Evolutionary conservation across 2,888 invertebrate species (phyloP), one percentile per base, ranked within the genome.

Genomic region (Tipula vernalis): DNA sequence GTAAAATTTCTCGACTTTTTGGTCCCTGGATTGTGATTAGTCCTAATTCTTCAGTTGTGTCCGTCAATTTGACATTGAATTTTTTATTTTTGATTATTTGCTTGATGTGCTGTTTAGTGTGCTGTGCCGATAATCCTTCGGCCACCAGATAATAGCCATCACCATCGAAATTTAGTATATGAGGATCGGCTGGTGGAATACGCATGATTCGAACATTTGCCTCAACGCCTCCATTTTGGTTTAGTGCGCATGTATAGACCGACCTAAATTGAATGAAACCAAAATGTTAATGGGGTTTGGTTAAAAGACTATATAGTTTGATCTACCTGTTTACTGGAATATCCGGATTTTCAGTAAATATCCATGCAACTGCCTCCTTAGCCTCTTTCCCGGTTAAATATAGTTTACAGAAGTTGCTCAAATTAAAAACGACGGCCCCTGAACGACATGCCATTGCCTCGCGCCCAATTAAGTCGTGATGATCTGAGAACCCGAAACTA

Each of bases 351-450:
- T 96, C 95, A 0, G 96, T 95, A 91, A 98, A 98, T 8, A 98
- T 93, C 93, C 97, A 95, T 89, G 97, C 95, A 0, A 96, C 96
- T 0, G 97, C 96, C 88, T 95, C 92, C 89, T 95, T 94, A 0
- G 96, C 95, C 89, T 98, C 96, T 0, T 96, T 96, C 0, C 98
- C 98, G 41, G 95, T 95, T 88, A 98, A 91, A 91, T 96, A 97
- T 92, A 96, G 95, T 92, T 98, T 98, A 83, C 97, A 96, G 90
- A 97, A 97, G 90, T 97, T 97, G 5, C 97, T 97, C 93, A 97
- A 94, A 90, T 98, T 95, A 91, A 98, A 98, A 13, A 98, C 91
- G 0, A 95, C 97, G 0, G 95, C 97, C 87, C 93, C 94, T 88
- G 95, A 95, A 86, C 98, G 93, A 88, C 97, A 96, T 2, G 95